These are phyloP conservation scores for Notolepis coatsorum DNA, from an alignment of 2,797 vertebrate genomes.

Conservation along the genomic window DNA sequence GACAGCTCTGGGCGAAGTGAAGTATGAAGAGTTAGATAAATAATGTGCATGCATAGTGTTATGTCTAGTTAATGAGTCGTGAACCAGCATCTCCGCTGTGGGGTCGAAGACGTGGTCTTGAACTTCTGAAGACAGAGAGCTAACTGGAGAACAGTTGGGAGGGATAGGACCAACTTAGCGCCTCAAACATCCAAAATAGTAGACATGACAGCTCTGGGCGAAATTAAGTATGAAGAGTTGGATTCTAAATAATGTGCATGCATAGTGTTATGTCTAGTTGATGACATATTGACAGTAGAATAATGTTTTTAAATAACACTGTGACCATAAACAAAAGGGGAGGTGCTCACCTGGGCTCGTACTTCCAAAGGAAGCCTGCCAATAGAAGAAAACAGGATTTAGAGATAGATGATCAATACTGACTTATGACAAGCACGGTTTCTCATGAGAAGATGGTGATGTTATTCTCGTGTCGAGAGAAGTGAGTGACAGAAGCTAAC, in stretches of 20 bases:
- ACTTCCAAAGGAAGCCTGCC: slow-evolving; percentile 69
- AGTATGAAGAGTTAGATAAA: too few relatives aligned
- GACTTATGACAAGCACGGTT: not conserved
- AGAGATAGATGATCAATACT: not conserved
- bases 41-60: too few relatives aligned
- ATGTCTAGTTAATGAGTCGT: slow-evolving; percentile 73
- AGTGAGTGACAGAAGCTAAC: too few relatives aligned
- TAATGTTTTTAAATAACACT: not conserved
- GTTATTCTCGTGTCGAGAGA: too few relatives aligned
- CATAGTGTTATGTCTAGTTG: not conserved
- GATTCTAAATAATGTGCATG: too few relatives aligned
- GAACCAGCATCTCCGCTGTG: slow-evolving; percentile 90
- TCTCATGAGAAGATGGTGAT: not conserved
- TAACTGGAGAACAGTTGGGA: slow-evolving; percentile 71
- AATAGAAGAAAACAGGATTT: slow-evolving; percentile 12
- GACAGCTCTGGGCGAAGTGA: not conserved
- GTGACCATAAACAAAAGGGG: too few relatives aligned
- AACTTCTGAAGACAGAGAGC: slow-evolving; percentile 89
- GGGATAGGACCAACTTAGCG: not conserved
- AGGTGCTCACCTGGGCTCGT: slow-evolving; percentile 66
- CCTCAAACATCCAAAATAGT: not conserved
- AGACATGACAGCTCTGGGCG: not conserved
- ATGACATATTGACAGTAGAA: not conserved
- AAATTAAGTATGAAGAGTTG: not conserved
- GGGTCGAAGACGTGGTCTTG: slow-evolving; percentile 94